Base-by-base conservation (phyloP, 2,797 vertebrate genomes). In the Hippopotamyrus pictus region DNA sequence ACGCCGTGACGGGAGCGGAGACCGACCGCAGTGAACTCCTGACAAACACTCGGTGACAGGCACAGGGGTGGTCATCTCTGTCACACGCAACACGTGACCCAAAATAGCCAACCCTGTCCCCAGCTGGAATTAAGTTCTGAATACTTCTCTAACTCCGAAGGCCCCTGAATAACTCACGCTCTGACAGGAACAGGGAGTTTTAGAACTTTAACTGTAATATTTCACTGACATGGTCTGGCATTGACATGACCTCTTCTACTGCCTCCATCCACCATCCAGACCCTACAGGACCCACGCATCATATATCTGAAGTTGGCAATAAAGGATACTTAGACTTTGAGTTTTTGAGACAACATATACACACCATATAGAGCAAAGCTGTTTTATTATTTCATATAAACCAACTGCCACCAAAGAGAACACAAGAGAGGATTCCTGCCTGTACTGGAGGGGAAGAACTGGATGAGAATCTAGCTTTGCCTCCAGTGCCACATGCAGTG, bases 401-500 rank as follows among this genome's bases (percentile, higher is more conserved):
- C 22, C 62, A 65, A 65, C 12, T 29, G 9, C 3, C 25, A 69
- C 9, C 25, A 69, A 12, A 69, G 62, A 5, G 8, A 50, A 4
- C 1, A 50, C n/a, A 12, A 9, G 79, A 50, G n/a, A 33, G 19
- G 51, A 57, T 86, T 41, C 33, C 51, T 85, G 57, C 12, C 54
- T 54, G 37, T 25, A 76, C 41, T 69, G 87, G 65, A 33, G 65
- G 53, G 51, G 5, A 37, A 33, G 69, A 57, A 88, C 37, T 9
- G 7, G 8, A 46, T 69, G 53, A 65, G 73, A 82, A 76, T 89
- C 62, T 25, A 25, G 85, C 33, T 44, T 62, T 7, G n/a, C 11
- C 19, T 87, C 17, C 9, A 54, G n/a, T 79, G 83, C 90, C 87
- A 90, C 85, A 89, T 50, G 25, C 44, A 69, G 48, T 87, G 41